These are phyloP conservation scores for Lamproptera curius DNA, from an alignment of 2,888 invertebrate genomes.

Conservation along the genomic window DNA sequence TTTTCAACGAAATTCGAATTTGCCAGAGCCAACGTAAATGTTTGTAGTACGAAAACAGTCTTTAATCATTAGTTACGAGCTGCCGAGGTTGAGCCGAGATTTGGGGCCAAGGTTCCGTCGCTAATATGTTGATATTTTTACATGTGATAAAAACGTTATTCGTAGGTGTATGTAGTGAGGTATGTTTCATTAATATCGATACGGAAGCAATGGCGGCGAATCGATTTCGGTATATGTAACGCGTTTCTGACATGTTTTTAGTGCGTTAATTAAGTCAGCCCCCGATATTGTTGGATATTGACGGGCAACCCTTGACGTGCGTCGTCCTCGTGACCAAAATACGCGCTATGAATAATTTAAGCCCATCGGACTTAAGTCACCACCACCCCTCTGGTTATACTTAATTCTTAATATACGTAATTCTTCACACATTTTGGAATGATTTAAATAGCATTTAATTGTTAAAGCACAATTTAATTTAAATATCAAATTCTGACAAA, in stretches of 20 bases:
- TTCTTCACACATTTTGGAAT: too few species aligned
- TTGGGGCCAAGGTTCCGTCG: slow-evolving; percentile 70
- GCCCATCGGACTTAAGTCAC: slow-evolving; percentile 33
- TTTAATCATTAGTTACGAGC: slow-evolving; percentile 48
- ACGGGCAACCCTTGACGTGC: slow-evolving; percentile 30
- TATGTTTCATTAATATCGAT: neutral
- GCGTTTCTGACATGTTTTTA: slow-evolving; percentile 24
- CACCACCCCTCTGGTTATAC: slow-evolving; percentile 35
- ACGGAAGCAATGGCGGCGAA: neutral
- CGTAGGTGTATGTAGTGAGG: slow-evolving; percentile 15
- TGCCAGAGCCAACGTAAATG: slow-evolving; percentile 42
- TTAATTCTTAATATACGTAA: slow-evolving; percentile 46
- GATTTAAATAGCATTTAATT: too few species aligned
- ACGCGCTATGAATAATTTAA: slow-evolving; percentile 70
- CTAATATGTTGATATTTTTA: slow-evolving; percentile 64
- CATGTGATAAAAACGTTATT: slow-evolving; percentile 51
- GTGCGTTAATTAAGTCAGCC: slow-evolving; percentile 55
- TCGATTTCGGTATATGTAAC: slow-evolving; percentile 4
- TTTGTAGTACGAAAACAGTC: slow-evolving; percentile 61
- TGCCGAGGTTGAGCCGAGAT: slow-evolving; percentile 56
- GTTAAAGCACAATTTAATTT: too few species aligned
- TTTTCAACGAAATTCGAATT: slow-evolving; percentile 1
- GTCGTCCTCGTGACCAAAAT: slow-evolving; percentile 72
- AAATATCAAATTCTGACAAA: too few species aligned
- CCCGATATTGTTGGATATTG: slow-evolving; percentile 37